Conservation (phyloP, 2,888 invertebrate genomes). For the Pyrocoelia pectoralis region DNA sequence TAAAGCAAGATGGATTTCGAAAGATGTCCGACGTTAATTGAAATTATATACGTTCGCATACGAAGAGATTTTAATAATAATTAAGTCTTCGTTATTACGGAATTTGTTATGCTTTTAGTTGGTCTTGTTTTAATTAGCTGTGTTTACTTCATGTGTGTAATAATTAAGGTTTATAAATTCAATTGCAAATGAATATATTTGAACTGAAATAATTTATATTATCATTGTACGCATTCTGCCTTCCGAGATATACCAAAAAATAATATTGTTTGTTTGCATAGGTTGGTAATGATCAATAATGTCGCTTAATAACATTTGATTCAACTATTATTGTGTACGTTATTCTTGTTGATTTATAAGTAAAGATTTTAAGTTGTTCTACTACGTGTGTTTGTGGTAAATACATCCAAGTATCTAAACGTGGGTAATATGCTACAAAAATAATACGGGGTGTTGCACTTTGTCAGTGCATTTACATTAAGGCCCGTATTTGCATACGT, state of each 20-base stretch:
- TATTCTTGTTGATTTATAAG: no score
- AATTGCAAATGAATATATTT: neutral
- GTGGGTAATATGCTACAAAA: no score
- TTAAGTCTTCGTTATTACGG: neutral
- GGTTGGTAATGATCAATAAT: neutral
- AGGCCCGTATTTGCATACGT: no score
- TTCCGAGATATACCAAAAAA: neutral
- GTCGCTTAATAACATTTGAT: neutral
- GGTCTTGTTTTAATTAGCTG: neutral
- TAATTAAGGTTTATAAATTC: neutral
- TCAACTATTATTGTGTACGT: neutral
- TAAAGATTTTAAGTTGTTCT: no score
- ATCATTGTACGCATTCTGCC: neutral
- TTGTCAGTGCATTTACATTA: no score
- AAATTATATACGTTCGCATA: conserved; percentile 1
- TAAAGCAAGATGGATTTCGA: neutral
- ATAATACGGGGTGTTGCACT: no score
- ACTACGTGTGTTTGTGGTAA: no score
- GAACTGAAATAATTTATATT: neutral
- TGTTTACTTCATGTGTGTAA: neutral
- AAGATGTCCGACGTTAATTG: conserved; percentile 4
- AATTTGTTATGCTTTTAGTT: conserved; percentile 1
- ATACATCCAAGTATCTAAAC: no score
- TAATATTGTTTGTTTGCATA: neutral
- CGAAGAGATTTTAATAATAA: neutral